phyloP scores from a whole-genome alignment of 2,797 vertebrate species.

The Cossypha dichroa region DNA sequence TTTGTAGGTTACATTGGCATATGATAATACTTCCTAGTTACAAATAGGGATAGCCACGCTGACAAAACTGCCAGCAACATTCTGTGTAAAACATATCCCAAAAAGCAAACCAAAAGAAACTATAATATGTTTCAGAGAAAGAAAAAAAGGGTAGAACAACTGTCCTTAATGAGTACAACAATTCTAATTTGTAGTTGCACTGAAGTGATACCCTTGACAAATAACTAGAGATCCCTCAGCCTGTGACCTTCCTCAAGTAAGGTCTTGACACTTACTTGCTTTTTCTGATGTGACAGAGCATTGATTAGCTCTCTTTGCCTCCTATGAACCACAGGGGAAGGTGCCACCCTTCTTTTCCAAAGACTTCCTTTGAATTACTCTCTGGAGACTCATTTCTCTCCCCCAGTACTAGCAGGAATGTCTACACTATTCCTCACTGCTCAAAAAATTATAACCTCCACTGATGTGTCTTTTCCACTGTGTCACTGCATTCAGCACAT shows the following conservation, averaged over 20 bases:
- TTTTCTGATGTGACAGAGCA: not conserved
- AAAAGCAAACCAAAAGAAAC: not conserved
- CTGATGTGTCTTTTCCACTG: not conserved
- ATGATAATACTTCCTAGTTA: not conserved
- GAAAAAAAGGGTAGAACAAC: not conserved
- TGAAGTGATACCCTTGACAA: not conserved
- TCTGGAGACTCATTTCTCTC: not conserved
- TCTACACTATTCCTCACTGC: not conserved
- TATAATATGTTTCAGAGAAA: not conserved
- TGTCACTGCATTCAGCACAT: not conserved
- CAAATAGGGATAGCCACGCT: not conserved
- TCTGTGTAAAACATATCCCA: not conserved
- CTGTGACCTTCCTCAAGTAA: not conserved
- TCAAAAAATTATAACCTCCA: not conserved
- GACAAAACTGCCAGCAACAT: not conserved
- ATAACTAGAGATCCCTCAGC: not conserved
- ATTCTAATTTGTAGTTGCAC: not conserved
- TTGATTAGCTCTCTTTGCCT: not conserved
- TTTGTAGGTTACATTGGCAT: not conserved
- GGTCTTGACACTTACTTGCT: not conserved
- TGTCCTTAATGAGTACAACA: not conserved
- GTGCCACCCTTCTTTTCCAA: not conserved
- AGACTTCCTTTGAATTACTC: not conserved
- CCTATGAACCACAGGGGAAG: not conserved
- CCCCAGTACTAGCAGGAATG: not conserved